phyloP scores from a whole-genome alignment of 2,888 invertebrate species.

The Ernsta delagoae region DNA sequence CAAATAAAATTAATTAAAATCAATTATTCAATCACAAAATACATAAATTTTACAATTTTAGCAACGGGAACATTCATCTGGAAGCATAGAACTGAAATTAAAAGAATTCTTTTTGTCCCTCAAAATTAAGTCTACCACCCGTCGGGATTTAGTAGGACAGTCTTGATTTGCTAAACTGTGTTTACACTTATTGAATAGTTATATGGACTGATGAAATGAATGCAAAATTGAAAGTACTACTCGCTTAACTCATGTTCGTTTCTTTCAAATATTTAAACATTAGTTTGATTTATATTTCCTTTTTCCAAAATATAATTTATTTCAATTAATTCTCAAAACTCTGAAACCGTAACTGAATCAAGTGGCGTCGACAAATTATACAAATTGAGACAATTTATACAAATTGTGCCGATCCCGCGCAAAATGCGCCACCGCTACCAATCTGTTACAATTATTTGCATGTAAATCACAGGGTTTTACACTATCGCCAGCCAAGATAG shows the following conservation, averaged over 20 bases:
- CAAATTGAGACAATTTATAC: slow-evolving; percentile 58
- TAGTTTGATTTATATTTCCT: too few relatives aligned
- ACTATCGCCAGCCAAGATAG: slow-evolving; percentile 46
- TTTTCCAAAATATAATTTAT: too few relatives aligned
- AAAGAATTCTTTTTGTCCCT: slow-evolving; percentile 50
- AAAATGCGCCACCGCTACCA: slow-evolving; percentile 57
- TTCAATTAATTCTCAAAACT: background rate
- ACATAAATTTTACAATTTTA: slow-evolving; percentile 7
- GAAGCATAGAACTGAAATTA: slow-evolving; percentile 40
- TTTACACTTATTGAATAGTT: too few relatives aligned
- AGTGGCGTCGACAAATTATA: slow-evolving; percentile 53
- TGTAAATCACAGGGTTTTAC: slow-evolving; percentile 69
- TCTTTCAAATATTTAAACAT: too few relatives aligned
- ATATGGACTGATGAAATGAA: too few relatives aligned
- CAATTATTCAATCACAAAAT: too few relatives aligned
- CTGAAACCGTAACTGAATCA: slow-evolving; percentile 51
- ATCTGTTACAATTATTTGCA: slow-evolving; percentile 78
- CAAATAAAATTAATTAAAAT: background rate
- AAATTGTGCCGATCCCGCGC: slow-evolving; percentile 68
- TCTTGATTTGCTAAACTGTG: too few relatives aligned
- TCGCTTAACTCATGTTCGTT: too few relatives aligned
- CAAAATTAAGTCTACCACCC: slow-evolving; percentile 43
- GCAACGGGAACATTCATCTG: slow-evolving; percentile 29
- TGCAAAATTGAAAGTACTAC: too few relatives aligned
- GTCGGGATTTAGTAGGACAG: background rate